phyloP scores from a whole-genome alignment of 2,888 invertebrate species.

The Buathra laborator region DNA sequence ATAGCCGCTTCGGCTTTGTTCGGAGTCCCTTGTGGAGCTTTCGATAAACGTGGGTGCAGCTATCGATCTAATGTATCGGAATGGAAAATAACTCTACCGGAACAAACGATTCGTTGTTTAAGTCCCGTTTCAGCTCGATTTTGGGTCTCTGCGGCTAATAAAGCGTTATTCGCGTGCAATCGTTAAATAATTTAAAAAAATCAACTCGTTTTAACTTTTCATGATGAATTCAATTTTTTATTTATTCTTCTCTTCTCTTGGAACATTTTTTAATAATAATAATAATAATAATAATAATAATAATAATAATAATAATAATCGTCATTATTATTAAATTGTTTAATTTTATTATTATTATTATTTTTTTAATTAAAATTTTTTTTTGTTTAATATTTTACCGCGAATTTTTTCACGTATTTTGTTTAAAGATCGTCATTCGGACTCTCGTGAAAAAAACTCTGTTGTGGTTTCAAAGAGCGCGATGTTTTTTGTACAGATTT shows the following conservation, averaged over 20 bases:
- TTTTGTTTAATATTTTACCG: too few relatives aligned
- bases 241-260: too few relatives aligned
- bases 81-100: neutral
- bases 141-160: neutral
- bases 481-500: neutral
- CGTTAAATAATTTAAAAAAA: too few relatives aligned
- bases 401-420: neutral
- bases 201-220: too few relatives aligned
- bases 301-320: too few relatives aligned
- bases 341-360: too few relatives aligned
- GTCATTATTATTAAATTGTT: too few relatives aligned
- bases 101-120: neutral
- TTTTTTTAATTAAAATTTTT: too few relatives aligned
- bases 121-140: neutral
- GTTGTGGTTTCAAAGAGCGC: neutral
- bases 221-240: too few relatives aligned
- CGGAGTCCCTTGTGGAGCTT: constrained; percentile 2
- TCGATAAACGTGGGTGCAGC: constrained; percentile 18
- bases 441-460: neutral
- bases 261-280: too few relatives aligned
- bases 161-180: too few relatives aligned
- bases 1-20: constrained; percentile 26
- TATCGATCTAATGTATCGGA: constrained; percentile 17
- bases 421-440: neutral
- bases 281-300: too few relatives aligned